Base-by-base conservation (phyloP, 1,140 invertebrate genomes). In the Brachionus calyciflorus region DNA sequence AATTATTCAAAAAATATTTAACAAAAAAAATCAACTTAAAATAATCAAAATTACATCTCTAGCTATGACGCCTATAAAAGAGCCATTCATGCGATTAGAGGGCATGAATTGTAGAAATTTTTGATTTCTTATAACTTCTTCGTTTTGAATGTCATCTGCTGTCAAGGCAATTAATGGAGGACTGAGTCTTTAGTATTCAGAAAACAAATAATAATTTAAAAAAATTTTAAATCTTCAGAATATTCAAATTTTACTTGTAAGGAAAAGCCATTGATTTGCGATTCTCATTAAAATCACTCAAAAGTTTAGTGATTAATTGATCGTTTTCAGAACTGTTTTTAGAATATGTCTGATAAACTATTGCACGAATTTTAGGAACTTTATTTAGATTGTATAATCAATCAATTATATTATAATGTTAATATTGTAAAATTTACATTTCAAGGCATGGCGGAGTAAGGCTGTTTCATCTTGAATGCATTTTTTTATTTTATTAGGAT, bases 301-400 rank as follows among this genome's bases (percentile, higher is more conserved):
- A 21, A 19, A 24, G 9, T 76, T 24, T 33, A 4, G 40, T 19
- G 17, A 76, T 49, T 30, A 76, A 30, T 10, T 46, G 19, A 14
- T 76, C 51, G 24, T 76, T 76, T 48, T 76, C 73, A 28, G 28
- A 30, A 19, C 24, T 60, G 26, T 57, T 14, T 37, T 60, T 55
- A 17, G 73, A 76, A 30, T 55, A 76, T 26, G 73, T 76, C n/a
- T 55, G 49, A n/a, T 76, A 76, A 30, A 76, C 37, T 57, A 76
- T 55, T 1, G 49, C 73, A n/a, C 49, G 10, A 28, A 55, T 41
- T 48, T 55, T 55, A 28, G 51, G 19, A 60, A 55, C 73, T 76
- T 6, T 7, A 17, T n/a, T n/a, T n/a, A n/a, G n/a, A n/a, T n/a
- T n/a, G n/a, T 4, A 28, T 40, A 33, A 57, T 10, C 10, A 26